Conservation (phyloP, 2,113 vertebrate species). For the Psilopsiagon aymara region DNA sequence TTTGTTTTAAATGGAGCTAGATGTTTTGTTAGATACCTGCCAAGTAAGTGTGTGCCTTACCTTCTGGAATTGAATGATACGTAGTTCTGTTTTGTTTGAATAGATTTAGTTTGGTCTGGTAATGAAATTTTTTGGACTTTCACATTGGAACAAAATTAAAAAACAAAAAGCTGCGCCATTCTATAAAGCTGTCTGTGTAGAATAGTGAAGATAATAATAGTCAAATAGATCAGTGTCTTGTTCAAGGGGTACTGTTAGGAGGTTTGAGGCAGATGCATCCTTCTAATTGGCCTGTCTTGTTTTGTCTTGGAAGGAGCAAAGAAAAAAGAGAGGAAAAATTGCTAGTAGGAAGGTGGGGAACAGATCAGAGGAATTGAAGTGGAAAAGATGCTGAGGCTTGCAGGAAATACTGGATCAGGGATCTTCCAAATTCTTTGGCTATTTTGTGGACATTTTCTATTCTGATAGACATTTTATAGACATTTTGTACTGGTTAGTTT, state of each 20-base stretch:
- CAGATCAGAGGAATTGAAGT: background rate
- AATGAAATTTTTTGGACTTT: background rate
- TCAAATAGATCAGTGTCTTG: background rate
- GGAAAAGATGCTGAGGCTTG: background rate
- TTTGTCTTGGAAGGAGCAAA: slow-evolving; percentile 11
- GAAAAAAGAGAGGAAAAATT: background rate
- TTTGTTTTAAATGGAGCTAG: background rate
- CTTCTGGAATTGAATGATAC: background rate
- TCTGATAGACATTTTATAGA: background rate
- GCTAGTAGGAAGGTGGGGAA: background rate
- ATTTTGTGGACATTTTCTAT: background rate
- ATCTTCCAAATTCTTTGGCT: background rate
- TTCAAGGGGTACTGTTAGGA: background rate
- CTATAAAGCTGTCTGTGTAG: background rate
- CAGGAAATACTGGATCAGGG: background rate
- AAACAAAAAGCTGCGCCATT: background rate
- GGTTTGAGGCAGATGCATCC: background rate
- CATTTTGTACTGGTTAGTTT: background rate
- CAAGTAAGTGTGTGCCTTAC: background rate
- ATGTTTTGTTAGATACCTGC: background rate
- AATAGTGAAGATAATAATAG: background rate
- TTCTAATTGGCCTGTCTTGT: background rate
- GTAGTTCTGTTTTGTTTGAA: background rate
- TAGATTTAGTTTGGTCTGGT: background rate
- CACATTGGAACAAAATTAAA: background rate